phyloP scores from a whole-genome alignment of 2,888 invertebrate species.

The Sthenelais limicola region DNA sequence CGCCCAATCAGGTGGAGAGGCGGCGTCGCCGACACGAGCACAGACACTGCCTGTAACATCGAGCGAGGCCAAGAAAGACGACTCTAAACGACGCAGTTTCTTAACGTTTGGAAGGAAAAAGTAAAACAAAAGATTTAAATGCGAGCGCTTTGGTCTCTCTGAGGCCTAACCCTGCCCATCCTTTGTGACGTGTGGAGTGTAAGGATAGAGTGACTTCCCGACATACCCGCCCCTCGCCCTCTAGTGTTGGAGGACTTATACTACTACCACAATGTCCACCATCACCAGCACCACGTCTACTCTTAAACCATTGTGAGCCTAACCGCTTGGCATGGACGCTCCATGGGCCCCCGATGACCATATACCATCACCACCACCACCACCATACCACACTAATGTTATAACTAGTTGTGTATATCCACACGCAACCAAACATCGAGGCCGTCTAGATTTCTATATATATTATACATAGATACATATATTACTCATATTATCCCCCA shows the following conservation, averaged over 20 bases:
- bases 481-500: no score
- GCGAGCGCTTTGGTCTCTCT: constrained; percentile 2
- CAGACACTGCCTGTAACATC: constrained; percentile 85
- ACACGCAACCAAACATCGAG: no score
- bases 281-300: no score
- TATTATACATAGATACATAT: no score
- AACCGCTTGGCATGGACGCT: constrained; percentile 34
- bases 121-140: constrained; percentile 38
- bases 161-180: background rate
- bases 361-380: background rate
- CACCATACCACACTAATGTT: constrained; percentile 24
- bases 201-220: background rate
- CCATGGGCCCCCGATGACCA: background rate
- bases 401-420: no score
- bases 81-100: constrained; percentile 96
- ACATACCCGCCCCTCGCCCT: background rate
- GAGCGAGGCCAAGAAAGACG: constrained; percentile 80
- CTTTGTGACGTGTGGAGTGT: constrained; percentile 9
- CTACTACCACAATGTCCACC: no score
- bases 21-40: constrained; percentile 79
- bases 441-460: no score
- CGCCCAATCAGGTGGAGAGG: constrained; percentile 79
- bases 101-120: constrained; percentile 97
- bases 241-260: background rate
- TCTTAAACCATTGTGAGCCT: background rate